phyloP scores from a whole-genome alignment of 2,797 vertebrate genomes.

The Enteromius paludinosus region DNA sequence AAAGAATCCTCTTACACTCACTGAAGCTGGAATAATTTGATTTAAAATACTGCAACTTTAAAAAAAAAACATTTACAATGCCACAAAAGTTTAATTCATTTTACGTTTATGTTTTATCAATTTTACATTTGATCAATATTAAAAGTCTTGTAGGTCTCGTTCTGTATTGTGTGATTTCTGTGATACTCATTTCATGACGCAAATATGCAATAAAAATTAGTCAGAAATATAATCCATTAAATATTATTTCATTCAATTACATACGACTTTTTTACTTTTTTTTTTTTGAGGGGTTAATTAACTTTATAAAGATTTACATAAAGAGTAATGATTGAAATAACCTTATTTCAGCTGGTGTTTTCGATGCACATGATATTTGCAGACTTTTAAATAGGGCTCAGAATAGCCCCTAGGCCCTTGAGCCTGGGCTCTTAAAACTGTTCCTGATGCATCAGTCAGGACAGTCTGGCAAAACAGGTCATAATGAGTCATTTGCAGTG shows the following conservation, averaged over 20 bases:
- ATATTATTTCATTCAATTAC: no score
- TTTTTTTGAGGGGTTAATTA: not conserved
- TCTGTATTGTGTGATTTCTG: no score
- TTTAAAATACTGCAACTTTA: no score
- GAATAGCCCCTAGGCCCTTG: not conserved
- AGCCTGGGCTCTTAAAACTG: not conserved
- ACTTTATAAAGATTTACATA: not conserved
- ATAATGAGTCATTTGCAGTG: constrained; percentile 40
- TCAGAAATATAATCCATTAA: not conserved
- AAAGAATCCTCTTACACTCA: no score
- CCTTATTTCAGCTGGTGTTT: not conserved
- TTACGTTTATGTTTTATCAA: no score
- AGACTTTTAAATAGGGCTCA: not conserved
- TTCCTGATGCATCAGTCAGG: constrained; percentile 11
- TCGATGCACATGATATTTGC: not conserved
- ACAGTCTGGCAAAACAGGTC: not conserved
- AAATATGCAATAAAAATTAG: not conserved
- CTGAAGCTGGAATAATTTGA: no score
- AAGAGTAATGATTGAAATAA: not conserved
- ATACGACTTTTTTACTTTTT: not conserved
- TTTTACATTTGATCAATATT: no score
- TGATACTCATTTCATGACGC: not conserved
- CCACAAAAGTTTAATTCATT: no score
- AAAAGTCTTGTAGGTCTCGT: no score
- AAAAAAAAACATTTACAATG: no score